Evolutionary conservation across 2,113 vertebrate species (phyloP).

Genomic region (Carassius gibelio): DNA sequence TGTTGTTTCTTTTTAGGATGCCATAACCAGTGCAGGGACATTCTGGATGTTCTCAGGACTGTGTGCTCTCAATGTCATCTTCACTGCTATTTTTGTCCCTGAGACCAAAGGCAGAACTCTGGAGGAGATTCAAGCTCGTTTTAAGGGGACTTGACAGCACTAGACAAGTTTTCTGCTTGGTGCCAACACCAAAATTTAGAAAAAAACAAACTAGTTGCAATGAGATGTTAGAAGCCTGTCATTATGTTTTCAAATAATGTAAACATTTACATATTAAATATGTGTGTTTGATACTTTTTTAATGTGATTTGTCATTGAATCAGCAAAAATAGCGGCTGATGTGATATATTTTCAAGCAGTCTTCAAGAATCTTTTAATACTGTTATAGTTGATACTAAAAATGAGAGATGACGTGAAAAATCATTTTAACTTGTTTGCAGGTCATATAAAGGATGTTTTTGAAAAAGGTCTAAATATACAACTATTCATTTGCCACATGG

Average conservation of each 20-base stretch:
- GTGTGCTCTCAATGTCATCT: constrained; percentile 78
- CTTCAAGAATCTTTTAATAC: not conserved
- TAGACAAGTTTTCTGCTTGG: constrained; percentile 39
- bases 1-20: constrained; percentile 65
- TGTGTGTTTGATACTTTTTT: not conserved
- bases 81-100: constrained; percentile 82
- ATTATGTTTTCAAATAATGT: not conserved
- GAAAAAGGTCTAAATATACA: not conserved
- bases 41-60: constrained; percentile 88
- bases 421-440: not conserved
- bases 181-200: not conserved
- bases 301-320: not conserved
- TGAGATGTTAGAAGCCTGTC: too few relatives aligned
- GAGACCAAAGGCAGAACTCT: constrained; percentile 91
- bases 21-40: constrained; percentile 81
- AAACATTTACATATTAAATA: not conserved
- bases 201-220: not conserved
- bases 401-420: too few relatives aligned
- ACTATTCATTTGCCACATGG: not conserved
- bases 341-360: not conserved
- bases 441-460: not conserved
- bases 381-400: not conserved
- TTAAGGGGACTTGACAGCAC: constrained; percentile 70
- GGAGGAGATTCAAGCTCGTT: constrained; percentile 87
- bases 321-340: not conserved